These are phyloP conservation scores for Boloria selene DNA, from an alignment of 2,888 invertebrate species.

Conservation along the genomic window DNA sequence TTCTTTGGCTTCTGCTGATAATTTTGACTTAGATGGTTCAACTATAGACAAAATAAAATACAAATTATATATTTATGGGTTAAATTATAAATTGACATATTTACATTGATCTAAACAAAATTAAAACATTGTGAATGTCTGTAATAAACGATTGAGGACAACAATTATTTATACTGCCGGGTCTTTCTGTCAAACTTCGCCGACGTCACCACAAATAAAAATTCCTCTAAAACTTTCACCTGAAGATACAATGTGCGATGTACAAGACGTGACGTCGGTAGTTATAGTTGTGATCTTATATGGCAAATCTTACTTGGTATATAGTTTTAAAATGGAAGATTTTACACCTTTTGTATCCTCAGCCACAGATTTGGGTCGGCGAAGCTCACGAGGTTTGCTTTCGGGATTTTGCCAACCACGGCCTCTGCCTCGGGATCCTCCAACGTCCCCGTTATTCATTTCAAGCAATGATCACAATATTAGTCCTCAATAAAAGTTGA, in stretches of 20 bases:
- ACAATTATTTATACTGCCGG: conserved; percentile 40
- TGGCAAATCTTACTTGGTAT: not conserved
- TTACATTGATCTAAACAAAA: not conserved
- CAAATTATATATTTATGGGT: not conserved
- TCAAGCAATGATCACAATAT: conserved; percentile 50
- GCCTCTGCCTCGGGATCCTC: conserved; percentile 77
- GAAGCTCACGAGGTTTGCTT: conserved; percentile 74
- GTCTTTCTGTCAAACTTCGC: conserved; percentile 60
- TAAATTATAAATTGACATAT: not conserved
- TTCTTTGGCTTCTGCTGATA: conserved; percentile 83
- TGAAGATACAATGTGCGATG: conserved; percentile 50
- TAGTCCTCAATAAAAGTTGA: conserved; percentile 47
- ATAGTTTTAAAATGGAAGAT: conserved; percentile 2
- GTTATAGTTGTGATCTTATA: conserved; percentile 1
- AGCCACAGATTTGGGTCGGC: conserved; percentile 63
- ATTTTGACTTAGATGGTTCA: conserved; percentile 68
- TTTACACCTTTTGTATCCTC: conserved; percentile 68
- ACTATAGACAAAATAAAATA: conserved; percentile 42
- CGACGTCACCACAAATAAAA: conserved; percentile 77
- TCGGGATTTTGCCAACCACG: conserved; percentile 77
- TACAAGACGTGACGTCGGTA: conserved; percentile 52
- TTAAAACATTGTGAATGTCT: not conserved
- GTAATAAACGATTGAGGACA: not conserved
- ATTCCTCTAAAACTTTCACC: conserved; percentile 73
- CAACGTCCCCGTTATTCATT: conserved; percentile 81